Base-by-base conservation (phyloP, 2,797 vertebrate genomes). In the Tragelaphus oryx region DNA sequence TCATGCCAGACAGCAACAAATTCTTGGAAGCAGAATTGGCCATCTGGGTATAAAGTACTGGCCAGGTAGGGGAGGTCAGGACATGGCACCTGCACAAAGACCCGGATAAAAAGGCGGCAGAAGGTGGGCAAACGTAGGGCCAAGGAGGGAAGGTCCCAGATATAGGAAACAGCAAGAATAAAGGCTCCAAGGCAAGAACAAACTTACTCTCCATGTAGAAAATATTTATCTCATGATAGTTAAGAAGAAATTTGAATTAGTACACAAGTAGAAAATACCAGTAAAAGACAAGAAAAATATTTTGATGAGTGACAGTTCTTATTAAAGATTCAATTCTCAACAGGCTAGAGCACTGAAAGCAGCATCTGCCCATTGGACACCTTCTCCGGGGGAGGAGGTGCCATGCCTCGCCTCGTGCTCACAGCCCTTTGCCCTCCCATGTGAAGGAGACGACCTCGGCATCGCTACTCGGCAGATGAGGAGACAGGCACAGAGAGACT, bases 161-260 rank as follows among this genome's bases (percentile, higher is more conserved):
- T 6, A 9, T 5, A 37, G 41, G 33, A 2, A 89, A 87, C 12
- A 54, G 59, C 9, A 30, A 86, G 54, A 24, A 87, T 11, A 24
- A 57, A 81, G 81, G 20, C 6, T 26, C 2, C 10, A 52, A 80
- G 60, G 16, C 30, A 83, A 93, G 54, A 74, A 28, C 28, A 18
- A 91, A 26, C 26, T 30, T 52, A 52, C 52, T 55, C 48, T 57
- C 46, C 62, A 83, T 18, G 20, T 0, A 60, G 68, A 79, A 92
- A 91, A 54, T 54, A 52, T 0, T 24, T 0, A 87, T 46, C 85
- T 94, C 8, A 12, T 1, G 6, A 46, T 22, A 55, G 87, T 4
- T 75, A 87, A 80, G 44, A 89, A 93, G 75, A 93, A 93, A 78
- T 50, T 46, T 44, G 87, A 94, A 82, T 41, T 6, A 13, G n/a